Conservation (phyloP, 2,113 vertebrate species). For the Megaceryle maxima region DNA sequence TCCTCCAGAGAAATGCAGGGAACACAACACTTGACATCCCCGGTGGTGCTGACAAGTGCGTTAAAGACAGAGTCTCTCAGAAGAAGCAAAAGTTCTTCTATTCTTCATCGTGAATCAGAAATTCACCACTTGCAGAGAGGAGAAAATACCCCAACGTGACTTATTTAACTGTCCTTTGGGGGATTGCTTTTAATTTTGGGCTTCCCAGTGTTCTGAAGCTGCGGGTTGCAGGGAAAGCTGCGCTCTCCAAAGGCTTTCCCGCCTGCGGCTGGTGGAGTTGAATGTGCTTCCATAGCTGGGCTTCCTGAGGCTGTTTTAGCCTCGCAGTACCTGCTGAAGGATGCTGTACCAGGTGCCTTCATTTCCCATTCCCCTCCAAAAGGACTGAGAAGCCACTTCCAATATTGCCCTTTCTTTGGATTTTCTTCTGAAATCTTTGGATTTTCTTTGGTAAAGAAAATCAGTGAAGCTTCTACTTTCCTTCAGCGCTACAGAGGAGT, state of each 20-base stretch:
- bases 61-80: accelerated
- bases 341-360: not conserved
- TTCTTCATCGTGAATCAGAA: accelerated
- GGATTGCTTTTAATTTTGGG: not conserved
- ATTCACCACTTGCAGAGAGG: not conserved
- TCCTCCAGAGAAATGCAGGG: not conserved
- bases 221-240: not conserved
- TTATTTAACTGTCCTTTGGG: not conserved
- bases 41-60: not conserved
- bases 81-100: not conserved
- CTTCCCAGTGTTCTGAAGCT: not conserved
- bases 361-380: not conserved
- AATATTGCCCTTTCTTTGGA: not conserved
- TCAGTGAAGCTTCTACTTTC: not conserved
- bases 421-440: not conserved
- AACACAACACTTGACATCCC: not conserved
- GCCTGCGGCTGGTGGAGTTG: accelerated
- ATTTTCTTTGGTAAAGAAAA: not conserved
- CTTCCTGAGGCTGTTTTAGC: not conserved
- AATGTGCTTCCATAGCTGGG: not conserved
- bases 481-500: not conserved
- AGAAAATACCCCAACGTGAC: accelerated
- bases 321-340: not conserved
- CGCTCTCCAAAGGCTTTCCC: not conserved
- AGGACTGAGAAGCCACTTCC: not conserved